phyloP scores from a whole-genome alignment of 2,113 vertebrate species.

The Hirundichthys speculiger region DNA sequence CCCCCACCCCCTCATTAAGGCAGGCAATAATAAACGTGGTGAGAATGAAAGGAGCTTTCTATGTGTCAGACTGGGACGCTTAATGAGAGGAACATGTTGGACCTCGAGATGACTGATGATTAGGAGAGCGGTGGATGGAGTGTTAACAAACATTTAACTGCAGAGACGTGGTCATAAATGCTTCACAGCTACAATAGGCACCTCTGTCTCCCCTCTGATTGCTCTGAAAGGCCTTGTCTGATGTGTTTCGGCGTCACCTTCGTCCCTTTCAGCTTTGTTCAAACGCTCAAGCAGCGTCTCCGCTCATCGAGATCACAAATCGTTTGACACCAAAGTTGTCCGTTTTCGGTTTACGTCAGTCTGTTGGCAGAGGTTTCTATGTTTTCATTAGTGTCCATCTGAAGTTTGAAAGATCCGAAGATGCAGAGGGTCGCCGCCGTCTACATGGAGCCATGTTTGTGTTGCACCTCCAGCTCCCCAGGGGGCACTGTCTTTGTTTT shows the following conservation, averaged over 20 bases:
- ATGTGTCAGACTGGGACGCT: conserved; percentile 56
- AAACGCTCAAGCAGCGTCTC: background rate
- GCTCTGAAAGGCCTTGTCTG: conserved; percentile 1
- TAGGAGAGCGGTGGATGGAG: conserved; percentile 62
- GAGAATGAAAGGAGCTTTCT: conserved; percentile 67
- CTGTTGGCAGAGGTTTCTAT: no score
- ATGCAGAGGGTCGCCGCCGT: no score
- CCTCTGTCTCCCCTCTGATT: conserved; percentile 20
- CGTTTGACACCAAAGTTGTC: no score
- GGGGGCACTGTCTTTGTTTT: no score
- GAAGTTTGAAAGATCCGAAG: no score
- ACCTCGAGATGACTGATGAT: conserved; percentile 57
- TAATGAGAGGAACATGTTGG: conserved; percentile 70
- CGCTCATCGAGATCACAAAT: background rate
- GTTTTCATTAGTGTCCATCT: no score
- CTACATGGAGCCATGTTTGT: no score
- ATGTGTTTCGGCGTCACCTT: conserved; percentile 8
- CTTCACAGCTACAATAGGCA: conserved; percentile 40
- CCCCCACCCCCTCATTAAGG: conserved; percentile 83
- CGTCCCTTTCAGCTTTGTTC: background rate
- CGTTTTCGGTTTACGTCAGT: no score
- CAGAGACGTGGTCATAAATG: conserved; percentile 48
- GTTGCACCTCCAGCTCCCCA: no score
- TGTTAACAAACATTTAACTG: conserved; percentile 71
- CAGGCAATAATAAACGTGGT: conserved; percentile 67